Base-by-base conservation (phyloP, 2,797 vertebrate species). In the Paguma larvata region DNA sequence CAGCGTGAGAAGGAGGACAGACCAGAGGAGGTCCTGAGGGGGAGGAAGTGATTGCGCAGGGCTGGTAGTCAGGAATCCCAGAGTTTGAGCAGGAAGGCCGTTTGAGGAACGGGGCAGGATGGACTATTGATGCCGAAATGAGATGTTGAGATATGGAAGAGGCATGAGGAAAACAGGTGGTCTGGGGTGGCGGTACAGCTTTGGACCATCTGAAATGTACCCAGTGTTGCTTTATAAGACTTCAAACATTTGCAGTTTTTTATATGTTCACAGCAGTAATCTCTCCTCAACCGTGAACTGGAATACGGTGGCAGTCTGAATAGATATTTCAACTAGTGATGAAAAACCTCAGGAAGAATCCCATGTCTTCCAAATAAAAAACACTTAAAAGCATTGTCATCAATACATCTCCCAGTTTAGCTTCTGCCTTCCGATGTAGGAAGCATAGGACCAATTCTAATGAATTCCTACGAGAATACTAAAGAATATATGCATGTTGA, bases 321-420 rank as follows among this genome's bases (percentile, higher is more conserved):
- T 21, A 79, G 41, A 46, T 53, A 89, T 85, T 84, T 89, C 85
- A 95, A 44, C 16, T 41, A 44, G 70, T 67, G 73, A 34, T n/a
- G 25, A 62, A 89, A 62, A 48, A 16, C 3, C 25, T 75, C 56
- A 46, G 75, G 62, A 83, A 84, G 62, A 79, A 73, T 68, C 38
- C 96, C 32, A 34, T 12, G 23, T 86, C 53, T 96, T 97, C 23
- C 46, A 85, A 85, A 86, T 59, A 65, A 95, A 95, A 79, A 85
- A 83, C 85, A 59, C 34, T 72, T 44, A 48, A 70, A 77, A 92
- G n/a, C 41, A 3, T 80, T 85, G 30, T 30, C 38, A 27, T n/a
- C 13, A 67, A 32, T 62, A 70, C 1, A 11, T 62, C 72, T 78
- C 14, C 53, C 4, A 68, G 8, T 23, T 92, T 87, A 65, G 70